phyloP scores from a whole-genome alignment of 2,888 invertebrate genomes.

The Phortica okadai region DNA sequence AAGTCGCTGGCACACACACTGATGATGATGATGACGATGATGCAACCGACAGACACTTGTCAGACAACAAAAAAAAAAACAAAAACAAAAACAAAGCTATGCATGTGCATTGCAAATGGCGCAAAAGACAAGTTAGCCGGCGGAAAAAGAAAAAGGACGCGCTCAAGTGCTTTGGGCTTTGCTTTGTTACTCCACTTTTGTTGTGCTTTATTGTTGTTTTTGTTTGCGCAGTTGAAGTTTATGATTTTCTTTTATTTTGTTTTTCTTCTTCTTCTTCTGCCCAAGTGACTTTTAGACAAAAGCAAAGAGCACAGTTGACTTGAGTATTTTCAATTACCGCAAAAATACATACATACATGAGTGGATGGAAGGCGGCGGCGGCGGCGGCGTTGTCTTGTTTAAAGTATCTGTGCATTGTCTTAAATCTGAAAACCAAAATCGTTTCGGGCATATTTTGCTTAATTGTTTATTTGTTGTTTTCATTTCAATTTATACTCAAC shows the following conservation, averaged over 20 bases:
- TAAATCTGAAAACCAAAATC: not conserved
- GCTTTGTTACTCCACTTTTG: slow-evolving; percentile 50
- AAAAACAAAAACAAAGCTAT: slow-evolving; percentile 61
- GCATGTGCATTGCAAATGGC: slow-evolving; percentile 56
- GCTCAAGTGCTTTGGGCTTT: slow-evolving; percentile 41
- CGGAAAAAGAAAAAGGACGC: slow-evolving; percentile 51
- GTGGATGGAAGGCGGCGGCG: not conserved
- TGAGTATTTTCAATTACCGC: slow-evolving; percentile 27
- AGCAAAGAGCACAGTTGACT: slow-evolving; percentile 9
- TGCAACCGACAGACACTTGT: not conserved
- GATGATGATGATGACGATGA: not conserved
- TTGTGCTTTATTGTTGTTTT: not conserved
- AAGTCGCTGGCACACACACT: not conserved
- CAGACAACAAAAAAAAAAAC: not conserved
- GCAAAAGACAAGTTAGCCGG: slow-evolving; percentile 43
- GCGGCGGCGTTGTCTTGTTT: not conserved
- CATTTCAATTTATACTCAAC: not conserved
- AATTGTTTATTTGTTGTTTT: slow-evolving; percentile 16
- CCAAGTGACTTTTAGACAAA: slow-evolving; percentile 10
- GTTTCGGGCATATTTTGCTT: not conserved
- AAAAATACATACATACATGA: not conserved
- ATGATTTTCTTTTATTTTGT: slow-evolving; percentile 9
- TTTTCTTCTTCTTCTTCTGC: too few relatives aligned
- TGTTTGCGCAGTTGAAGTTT: not conserved
- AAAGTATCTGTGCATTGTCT: too few relatives aligned